Base-by-base conservation (phyloP, 2,113 vertebrate genomes). In the Petaurus breviceps region DNA sequence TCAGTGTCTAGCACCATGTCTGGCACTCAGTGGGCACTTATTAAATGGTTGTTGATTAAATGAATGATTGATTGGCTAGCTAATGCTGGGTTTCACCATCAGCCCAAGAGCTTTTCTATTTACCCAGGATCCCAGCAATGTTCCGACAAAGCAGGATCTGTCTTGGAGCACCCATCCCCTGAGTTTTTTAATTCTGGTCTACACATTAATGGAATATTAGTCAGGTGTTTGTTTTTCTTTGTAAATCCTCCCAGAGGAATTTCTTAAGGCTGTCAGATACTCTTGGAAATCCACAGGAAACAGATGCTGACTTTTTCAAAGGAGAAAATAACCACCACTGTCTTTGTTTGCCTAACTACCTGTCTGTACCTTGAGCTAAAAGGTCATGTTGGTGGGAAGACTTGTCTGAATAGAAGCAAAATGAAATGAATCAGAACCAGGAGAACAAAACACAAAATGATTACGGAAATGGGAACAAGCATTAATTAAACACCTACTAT, bases 141-240 rank as follows among this genome's bases (percentile, higher is more conserved):
- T 50, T 54, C 51, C 89, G 2, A 91, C 89, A 19, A 90, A 37
- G 61, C 61, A 68, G 12, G 61, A 16, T 68, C 91, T 3, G 31
- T 89, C 68, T 77, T 95, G 68, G 28, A 90, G 52, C 68, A 89
- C 55, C 54, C 46, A 50, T 54, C 57, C 16, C 89, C 7, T 93
- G 90, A 19, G 61, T 54, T 89, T 89, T 95, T 91, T 37, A 55
- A 96, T 96, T 55, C 92, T 49, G 7, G 46, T 92, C 92, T 47
- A 26, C 51, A 91, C 95, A 92, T 24, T 93, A 77, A 10, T 95
- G 93, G 50, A 93, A 94, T 92, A 52, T 46, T 95, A 92, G 51
- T 96, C 96, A 84, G n/a, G 68, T 84, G 16, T 19, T 43, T 43
- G 7, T 43, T 84, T 84, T n/a, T 2, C 19, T 43, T 55, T 84